A percentile compares a stretch with the other conserved stretches of the same genome.
Evolutionary conservation across 2,888 invertebrate species (phyloP).

Genomic region (Erebia aethiops): DNA sequence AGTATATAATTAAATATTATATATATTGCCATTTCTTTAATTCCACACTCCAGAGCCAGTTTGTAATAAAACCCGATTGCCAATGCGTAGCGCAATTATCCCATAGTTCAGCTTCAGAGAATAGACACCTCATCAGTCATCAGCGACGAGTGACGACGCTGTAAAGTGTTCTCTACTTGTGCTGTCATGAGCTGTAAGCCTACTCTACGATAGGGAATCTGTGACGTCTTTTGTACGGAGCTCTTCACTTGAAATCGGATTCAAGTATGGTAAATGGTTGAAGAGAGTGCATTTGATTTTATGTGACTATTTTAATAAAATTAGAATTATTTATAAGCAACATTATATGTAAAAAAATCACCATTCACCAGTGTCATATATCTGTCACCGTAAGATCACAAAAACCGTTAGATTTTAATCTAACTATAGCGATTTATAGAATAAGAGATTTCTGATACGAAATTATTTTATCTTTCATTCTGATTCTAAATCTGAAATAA

Average conservation of each 20-base stretch:
- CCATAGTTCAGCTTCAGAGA: conserved; percentile 1
- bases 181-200: conserved; percentile 2
- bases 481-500: neutral
- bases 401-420: too few relatives aligned
- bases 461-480: neutral
- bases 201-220: conserved; percentile 2
- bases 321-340: neutral
- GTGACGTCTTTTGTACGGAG: conserved; percentile 1
- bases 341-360: too few relatives aligned
- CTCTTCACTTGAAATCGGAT: conserved; percentile 4
- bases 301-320: neutral
- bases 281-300: neutral
- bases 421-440: too few relatives aligned
- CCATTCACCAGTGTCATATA: too few relatives aligned
- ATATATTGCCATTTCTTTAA: too few relatives aligned
- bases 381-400: too few relatives aligned
- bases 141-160: neutral
- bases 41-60: too few relatives aligned
- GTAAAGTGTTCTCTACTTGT: conserved; percentile 3
- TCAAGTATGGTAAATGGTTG: neutral
- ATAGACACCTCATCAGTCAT: conserved; percentile 8
- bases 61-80: neutral
- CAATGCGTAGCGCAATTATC: neutral
- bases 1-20: too few relatives aligned
- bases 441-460: neutral